Evolutionary conservation across 2,888 invertebrate species (phyloP).

Genomic region (Synanthedon tipuliformis): DNA sequence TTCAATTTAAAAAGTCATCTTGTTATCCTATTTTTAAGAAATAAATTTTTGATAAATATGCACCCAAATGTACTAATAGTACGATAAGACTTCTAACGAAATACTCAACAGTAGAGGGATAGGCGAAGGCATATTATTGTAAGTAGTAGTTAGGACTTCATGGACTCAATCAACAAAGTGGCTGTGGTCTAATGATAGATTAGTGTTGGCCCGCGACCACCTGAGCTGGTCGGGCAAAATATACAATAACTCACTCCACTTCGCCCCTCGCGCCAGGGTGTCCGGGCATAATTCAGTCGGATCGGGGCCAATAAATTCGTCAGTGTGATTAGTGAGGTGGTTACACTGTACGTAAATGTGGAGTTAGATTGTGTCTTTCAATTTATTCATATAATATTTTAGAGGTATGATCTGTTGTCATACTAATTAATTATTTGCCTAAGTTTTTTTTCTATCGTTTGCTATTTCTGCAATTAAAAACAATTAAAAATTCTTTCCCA

Average conservation of each 20-base stretch:
- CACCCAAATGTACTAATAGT: too few species aligned
- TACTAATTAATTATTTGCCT: not conserved
- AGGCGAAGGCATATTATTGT: too few species aligned
- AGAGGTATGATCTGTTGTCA: too few species aligned
- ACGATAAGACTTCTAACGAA: too few species aligned
- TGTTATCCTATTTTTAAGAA: too few species aligned
- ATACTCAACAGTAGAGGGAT: too few species aligned
- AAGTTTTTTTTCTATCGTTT: not conserved
- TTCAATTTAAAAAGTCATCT: too few species aligned
- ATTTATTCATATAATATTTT: not conserved
- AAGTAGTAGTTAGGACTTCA: too few species aligned
- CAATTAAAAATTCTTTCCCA: too few species aligned
- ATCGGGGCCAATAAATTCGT: constrained; percentile 61
- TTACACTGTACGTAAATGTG: not conserved
- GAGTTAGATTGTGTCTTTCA: not conserved
- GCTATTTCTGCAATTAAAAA: too few species aligned
- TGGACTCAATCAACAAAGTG: constrained; percentile 45
- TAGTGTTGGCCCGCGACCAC: constrained; percentile 37
- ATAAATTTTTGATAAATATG: too few species aligned
- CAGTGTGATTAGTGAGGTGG: constrained; percentile 43
- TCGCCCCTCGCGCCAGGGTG: constrained; percentile 12
- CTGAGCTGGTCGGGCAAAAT: constrained; percentile 42
- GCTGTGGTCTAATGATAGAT: constrained; percentile 54
- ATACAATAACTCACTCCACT: constrained; percentile 48
- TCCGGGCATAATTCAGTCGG: constrained; percentile 43